Base-by-base conservation (phyloP, 92 coral and sea anemone genomes). In the Blastomussa wellsi region DNA sequence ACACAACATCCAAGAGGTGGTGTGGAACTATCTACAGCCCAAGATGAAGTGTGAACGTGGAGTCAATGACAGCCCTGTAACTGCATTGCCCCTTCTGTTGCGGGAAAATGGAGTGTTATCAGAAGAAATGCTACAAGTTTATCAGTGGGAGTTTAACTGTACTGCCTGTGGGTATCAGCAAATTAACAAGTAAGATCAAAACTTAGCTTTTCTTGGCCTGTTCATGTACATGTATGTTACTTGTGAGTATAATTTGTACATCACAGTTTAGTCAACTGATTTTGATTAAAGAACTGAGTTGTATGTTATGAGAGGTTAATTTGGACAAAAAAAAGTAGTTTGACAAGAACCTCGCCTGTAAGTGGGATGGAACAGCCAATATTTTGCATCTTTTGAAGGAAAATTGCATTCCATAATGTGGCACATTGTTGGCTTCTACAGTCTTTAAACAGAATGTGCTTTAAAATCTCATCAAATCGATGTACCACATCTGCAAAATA, bases 41-140 rank as follows among this genome's bases (percentile, higher is more conserved):
- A 93, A 87, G 52, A 92, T 96, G 97, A 92, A 94, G 77, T 96
- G 99, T 64, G 70, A 88, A 59, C 83, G 88, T 17, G 99, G 98
- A 66, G 93, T 94, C 20, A 93, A 96, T 69, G 99, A 96, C 81
- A 93, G 97, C 22, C 97, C 99, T 2, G 82, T 96, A 28, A 85
- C 79, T 7, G 95, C 97, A 7, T 81, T 96, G 57, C 98, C 87
- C 9, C 60, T 93, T n/a, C 79, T 96, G 71, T 85, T 96, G n/a
- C 82, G 91, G 75, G 98, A 93, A 53, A 89, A 86, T 73, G n/a
- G 52, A 19, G 28, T 35, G 3, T 84, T 89, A 19, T 37, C 83
- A 29, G 91, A 96, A 41, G 88, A 82, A 19, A 83, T 92, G 69
- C 71, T 81, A 9, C 99, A 96, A 79, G 90, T 86, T 19, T 94